Evolutionary conservation across 2,888 invertebrate genomes (phyloP).

Genomic region (Diachrysia chrysitis): DNA sequence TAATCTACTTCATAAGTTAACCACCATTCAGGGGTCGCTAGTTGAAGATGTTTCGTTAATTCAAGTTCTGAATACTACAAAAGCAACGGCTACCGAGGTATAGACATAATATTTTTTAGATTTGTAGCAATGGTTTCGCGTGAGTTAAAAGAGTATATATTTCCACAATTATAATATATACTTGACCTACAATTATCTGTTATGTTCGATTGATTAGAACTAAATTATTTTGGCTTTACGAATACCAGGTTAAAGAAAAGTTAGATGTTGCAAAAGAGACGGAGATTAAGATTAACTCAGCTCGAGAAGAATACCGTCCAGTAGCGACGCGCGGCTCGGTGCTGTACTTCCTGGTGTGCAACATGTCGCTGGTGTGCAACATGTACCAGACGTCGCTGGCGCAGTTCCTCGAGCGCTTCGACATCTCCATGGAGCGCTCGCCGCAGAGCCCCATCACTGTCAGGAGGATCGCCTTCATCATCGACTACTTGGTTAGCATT

Average conservation of each 20-base stretch:
- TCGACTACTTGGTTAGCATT: slow-evolving; percentile 91
- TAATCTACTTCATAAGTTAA: slow-evolving; percentile 95
- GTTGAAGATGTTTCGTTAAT: slow-evolving; percentile 96
- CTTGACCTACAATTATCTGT: too few relatives aligned
- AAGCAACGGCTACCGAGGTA: slow-evolving; percentile 93
- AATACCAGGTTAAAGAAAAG: slow-evolving; percentile 92
- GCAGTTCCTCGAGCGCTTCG: slow-evolving; percentile 96
- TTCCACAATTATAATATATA: too few relatives aligned
- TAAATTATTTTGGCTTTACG: background rate
- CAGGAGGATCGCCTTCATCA: slow-evolving; percentile 92
- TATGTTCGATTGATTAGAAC: background rate
- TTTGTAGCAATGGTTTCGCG: too few relatives aligned
- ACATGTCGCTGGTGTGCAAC: slow-evolving; percentile 95
- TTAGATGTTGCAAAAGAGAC: slow-evolving; percentile 94
- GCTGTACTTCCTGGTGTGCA: slow-evolving; percentile 95
- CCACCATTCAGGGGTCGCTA: slow-evolving; percentile 95
- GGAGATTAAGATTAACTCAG: slow-evolving; percentile 94
- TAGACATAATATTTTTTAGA: background rate
- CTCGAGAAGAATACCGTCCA: slow-evolving; percentile 95
- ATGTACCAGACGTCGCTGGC: slow-evolving; percentile 97
- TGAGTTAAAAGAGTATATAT: too few relatives aligned
- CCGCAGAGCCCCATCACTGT: slow-evolving; percentile 90
- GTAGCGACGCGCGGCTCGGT: slow-evolving; percentile 96
- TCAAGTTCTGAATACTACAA: slow-evolving; percentile 94
- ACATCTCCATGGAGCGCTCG: slow-evolving; percentile 93